Conservation (phyloP, 2,797 vertebrate species). For the Zonotrichia albicollis region DNA sequence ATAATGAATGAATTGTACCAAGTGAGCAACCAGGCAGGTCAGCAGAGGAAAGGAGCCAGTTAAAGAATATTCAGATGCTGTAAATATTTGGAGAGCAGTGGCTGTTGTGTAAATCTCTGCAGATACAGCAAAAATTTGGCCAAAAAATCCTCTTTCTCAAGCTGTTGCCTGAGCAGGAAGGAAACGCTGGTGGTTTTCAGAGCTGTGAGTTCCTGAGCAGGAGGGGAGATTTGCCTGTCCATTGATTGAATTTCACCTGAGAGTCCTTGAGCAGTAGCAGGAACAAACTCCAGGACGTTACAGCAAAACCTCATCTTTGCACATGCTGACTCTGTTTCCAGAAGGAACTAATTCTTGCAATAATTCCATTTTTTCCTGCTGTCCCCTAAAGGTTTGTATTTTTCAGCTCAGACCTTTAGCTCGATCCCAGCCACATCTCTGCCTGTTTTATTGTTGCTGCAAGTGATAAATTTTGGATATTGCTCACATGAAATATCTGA, state of each 20-base stretch:
- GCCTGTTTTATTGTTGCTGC: not conserved
- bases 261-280: not conserved
- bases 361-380: not conserved
- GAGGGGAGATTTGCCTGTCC: not conserved
- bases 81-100: not conserved
- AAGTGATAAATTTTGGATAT: constrained; percentile 5
- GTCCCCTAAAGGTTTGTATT: not conserved
- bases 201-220: not conserved
- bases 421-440: not conserved
- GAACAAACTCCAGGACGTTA: not conserved
- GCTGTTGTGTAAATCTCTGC: not conserved
- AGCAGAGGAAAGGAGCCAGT: not conserved
- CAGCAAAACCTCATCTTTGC: not conserved
- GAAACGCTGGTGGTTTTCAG: not conserved
- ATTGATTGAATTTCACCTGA: not conserved
- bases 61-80: not conserved
- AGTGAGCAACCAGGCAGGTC: not conserved
- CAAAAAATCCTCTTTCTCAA: not conserved
- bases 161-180: not conserved
- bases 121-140: not conserved
- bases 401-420: not conserved
- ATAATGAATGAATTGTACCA: not conserved
- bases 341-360: not conserved
- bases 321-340: not conserved
- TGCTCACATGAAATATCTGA: not conserved